Evolutionary conservation across 1,140 invertebrate genomes (phyloP), one percentile per base, ranked within the genome.

Genomic region (Penaeus japonicus): DNA sequence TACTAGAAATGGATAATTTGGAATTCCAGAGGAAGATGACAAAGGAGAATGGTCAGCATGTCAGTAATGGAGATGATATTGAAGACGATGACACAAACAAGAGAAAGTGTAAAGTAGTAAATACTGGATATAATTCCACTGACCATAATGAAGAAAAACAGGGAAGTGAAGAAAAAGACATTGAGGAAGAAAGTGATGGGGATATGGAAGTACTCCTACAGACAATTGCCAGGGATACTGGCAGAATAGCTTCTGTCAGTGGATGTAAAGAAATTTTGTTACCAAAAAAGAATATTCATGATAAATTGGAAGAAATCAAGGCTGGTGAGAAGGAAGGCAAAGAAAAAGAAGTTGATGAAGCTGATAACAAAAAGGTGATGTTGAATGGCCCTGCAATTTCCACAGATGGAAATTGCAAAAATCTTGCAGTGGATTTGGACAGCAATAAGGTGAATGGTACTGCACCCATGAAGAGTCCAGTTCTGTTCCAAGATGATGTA

Each of bases 211-310:
- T 57, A 17, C 39, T 88, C n/a, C 54, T 88, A 10, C 65, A 88
- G 55, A 88, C 70, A 17, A 88, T 88, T 53, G 62, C 83, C 20
- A 75, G 81, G 32, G 87, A 88, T 65, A 88, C 87, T 24, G 87
- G 87, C 0, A 27, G 70, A 53, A 22, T 24, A 47, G 39, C 62
- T n/a, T 83, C 80, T 27, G 83, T 88, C 47, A 22, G 83, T 30
- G 87, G 87, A 22, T 22, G 77, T 53, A n/a, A 79, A 22, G 86
- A 88, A 47, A 55, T 22, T 20, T 75, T 88, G 1, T 12, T 65
- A 18, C 47, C 47, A 12, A 47, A 47, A 15, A 15, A 47, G 62
- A 39, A 30, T 83, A 12, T 30, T 32, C 15, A 24, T 10, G 24
- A 7, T 4, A 59, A 39, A 18, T 59, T 39, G n/a, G 81, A 83